Evolutionary conservation across 1,140 invertebrate genomes (phyloP).

Genomic region (Proales similis): DNA sequence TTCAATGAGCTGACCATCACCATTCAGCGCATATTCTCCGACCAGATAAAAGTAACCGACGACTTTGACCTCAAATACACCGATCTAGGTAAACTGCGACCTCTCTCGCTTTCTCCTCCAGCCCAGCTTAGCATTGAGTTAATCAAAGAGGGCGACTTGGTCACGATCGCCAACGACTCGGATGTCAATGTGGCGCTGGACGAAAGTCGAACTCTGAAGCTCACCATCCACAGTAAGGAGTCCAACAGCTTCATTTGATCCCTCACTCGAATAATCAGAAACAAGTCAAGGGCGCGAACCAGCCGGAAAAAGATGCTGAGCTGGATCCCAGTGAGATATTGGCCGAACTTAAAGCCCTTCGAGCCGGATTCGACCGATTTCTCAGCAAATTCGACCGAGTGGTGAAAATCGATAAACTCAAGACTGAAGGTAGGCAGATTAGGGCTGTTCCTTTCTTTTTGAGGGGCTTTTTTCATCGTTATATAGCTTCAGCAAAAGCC

Average conservation of each 20-base stretch:
- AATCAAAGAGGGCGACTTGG: constrained; percentile 30
- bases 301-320: not conserved
- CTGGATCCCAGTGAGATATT: constrained; percentile 10
- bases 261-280: too few relatives aligned
- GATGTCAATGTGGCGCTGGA: constrained; percentile 14
- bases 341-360: not conserved
- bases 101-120: too few relatives aligned
- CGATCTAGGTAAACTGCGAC: too few relatives aligned
- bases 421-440: not conserved
- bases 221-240: constrained; percentile 13
- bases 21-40: constrained; percentile 17
- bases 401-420: not conserved
- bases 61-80: constrained; percentile 26
- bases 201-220: constrained; percentile 6
- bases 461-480: too few relatives aligned
- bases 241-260: too few relatives aligned
- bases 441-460: too few relatives aligned
- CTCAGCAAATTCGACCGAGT: not conserved
- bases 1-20: constrained; percentile 18
- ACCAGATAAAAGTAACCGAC: constrained; percentile 20
- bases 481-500: too few relatives aligned
- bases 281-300: too few relatives aligned
- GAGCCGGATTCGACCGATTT: constrained; percentile 9
- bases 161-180: constrained; percentile 13
- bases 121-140: too few relatives aligned